Evolutionary conservation across 1,140 invertebrate genomes (phyloP).

Genomic region (Lepeophtheirus salmonis): DNA sequence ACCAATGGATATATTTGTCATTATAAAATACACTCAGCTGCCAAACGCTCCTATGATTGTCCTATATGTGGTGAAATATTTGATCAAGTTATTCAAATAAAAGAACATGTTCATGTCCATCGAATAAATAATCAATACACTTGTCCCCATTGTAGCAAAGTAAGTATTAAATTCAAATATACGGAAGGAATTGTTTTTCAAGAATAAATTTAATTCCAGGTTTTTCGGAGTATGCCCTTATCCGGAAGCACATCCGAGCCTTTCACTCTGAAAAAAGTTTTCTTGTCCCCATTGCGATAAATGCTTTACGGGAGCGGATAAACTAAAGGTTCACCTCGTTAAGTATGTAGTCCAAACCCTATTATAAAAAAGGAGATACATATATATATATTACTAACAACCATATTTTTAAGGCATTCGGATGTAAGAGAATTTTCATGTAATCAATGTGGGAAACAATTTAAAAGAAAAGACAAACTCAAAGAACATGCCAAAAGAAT

Average conservation of each 20-base stretch:
- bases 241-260: constrained; percentile 52
- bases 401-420: constrained; percentile 37
- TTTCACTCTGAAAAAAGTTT: constrained; percentile 47
- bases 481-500: constrained; percentile 55
- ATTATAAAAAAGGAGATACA: background rate
- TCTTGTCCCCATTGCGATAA: constrained; percentile 41
- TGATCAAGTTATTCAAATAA: constrained; percentile 41
- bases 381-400: too few relatives aligned
- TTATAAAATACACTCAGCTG: constrained; percentile 44
- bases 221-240: constrained; percentile 41
- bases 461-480: constrained; percentile 68
- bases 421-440: constrained; percentile 58
- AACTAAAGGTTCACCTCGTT: constrained; percentile 50
- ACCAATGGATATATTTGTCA: constrained; percentile 53
- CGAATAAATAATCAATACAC: constrained; percentile 43
- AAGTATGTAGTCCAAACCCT: constrained; percentile 24
- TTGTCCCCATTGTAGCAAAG: constrained; percentile 48
- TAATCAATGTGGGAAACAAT: constrained; percentile 57
- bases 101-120: constrained; percentile 44
- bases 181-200: background rate
- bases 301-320: constrained; percentile 45
- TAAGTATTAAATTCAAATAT: constrained; percentile 24
- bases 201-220: constrained; percentile 24
- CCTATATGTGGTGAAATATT: constrained; percentile 48
- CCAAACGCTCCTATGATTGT: constrained; percentile 43